These are phyloP conservation scores for Metaphire vulgaris DNA, from an alignment of 1,140 invertebrate species.

Conservation along the genomic window DNA sequence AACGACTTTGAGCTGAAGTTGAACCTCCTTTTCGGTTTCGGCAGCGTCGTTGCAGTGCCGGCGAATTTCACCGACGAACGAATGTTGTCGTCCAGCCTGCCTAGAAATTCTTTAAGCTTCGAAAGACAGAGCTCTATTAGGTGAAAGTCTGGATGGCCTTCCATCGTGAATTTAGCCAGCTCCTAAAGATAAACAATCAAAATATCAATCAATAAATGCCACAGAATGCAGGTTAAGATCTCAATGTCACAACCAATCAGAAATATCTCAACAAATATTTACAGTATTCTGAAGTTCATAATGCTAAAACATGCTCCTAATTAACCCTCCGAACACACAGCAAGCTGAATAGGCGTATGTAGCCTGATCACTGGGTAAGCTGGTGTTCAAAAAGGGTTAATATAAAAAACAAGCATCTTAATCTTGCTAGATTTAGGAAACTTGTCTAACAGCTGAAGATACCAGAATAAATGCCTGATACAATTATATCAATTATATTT, in stretches of 20 bases:
- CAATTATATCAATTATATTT: too few species aligned
- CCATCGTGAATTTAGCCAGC: slow-evolving; percentile 45
- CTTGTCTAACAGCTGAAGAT: too few species aligned
- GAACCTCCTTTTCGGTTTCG: slow-evolving; percentile 23
- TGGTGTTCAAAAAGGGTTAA: too few species aligned
- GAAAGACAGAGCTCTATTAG: slow-evolving; percentile 42
- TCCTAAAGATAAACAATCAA: slow-evolving; percentile 33
- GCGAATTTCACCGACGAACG: slow-evolving; percentile 50
- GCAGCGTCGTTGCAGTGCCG: slow-evolving; percentile 32
- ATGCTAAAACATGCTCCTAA: not conserved
- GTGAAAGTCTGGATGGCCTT: slow-evolving; percentile 44
- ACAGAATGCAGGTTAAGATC: not conserved
- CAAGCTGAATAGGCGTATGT: too few species aligned
- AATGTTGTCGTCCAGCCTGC: slow-evolving; percentile 49
- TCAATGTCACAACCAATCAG: not conserved
- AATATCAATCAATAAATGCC: not conserved
- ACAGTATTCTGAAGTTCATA: not conserved
- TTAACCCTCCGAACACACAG: not conserved
- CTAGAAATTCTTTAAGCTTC: slow-evolving; percentile 45
- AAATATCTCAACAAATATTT: not conserved
- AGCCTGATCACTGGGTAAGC: too few species aligned
- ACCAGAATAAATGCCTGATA: too few species aligned
- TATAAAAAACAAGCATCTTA: too few species aligned
- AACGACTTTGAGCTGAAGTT: too few species aligned
- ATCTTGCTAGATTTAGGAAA: not conserved